A percentile compares a stretch with the other conserved stretches of the same genome.
Conservation (phyloP, 53 echinoderm and acorn worm species). For the Hippasteria phrygiana region DNA sequence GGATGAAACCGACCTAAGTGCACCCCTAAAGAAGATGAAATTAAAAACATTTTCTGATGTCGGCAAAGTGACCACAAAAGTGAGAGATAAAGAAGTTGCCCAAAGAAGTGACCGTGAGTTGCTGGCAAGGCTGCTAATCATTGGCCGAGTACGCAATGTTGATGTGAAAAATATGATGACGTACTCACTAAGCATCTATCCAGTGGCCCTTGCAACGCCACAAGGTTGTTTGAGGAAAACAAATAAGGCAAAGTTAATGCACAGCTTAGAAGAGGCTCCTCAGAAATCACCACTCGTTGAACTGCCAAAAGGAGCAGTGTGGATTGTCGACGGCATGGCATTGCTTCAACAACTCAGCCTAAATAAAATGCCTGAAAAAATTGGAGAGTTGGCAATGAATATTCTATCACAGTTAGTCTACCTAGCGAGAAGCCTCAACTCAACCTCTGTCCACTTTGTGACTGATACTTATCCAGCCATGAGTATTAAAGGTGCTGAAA, state of each 20-base stretch:
- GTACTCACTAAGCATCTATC: conserved; percentile 58
- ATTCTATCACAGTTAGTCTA: conserved; percentile 12
- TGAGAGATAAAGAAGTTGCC: neutral
- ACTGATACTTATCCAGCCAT: conserved; percentile 68
- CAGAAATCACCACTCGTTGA: conserved; percentile 14
- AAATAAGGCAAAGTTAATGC: conserved; percentile 63
- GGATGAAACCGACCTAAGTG: neutral
- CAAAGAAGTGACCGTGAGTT: conserved; percentile 24
- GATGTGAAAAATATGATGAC: conserved; percentile 41
- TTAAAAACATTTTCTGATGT: conserved; percentile 26
- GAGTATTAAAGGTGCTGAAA: conserved; percentile 71
- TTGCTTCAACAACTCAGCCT: conserved; percentile 50
- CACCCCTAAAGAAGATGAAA: neutral
- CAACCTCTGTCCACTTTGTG: conserved; percentile 70
- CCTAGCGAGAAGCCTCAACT: neutral
- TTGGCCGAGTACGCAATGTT: conserved; percentile 33
- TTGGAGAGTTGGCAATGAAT: conserved; percentile 19
- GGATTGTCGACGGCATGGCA: conserved; percentile 66
- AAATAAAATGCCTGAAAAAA: conserved; percentile 10
- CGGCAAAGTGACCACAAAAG: neutral
- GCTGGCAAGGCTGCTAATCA: conserved; percentile 50
- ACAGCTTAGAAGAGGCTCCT: conserved; percentile 34
- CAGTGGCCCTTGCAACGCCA: conserved; percentile 48
- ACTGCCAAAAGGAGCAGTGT: conserved; percentile 18
- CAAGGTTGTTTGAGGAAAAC: conserved; percentile 65